Evolutionary conservation across 2,888 invertebrate genomes (phyloP), one percentile per base, ranked within the genome.

Genomic region (Tenthredo mesomela): DNA sequence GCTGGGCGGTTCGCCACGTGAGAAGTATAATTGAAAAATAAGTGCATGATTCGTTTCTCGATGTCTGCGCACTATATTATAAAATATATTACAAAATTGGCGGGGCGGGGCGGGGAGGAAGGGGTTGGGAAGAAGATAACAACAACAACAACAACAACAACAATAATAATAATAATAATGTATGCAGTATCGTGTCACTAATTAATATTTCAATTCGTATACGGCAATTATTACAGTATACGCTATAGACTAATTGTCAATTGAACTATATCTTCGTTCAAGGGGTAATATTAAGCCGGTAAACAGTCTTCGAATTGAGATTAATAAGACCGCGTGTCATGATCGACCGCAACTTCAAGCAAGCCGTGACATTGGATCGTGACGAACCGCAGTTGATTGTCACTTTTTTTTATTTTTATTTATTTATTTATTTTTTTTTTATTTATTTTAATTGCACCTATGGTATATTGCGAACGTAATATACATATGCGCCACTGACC

Each of bases 341-440:
- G 37, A 70, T n/a, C 70, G 37, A 37, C 70, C 37, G 70, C n/a
- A 29, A 70, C 37, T 70, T n/a, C 9, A 67, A 67, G 75, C 43
- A 67, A 67, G 50, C 43, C 75, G 75, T 75, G 75, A 75, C 75
- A 75, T 75, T 43, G 25, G 75, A 75, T 37, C 75, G 50, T 75
- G 75, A 75, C 75, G 75, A 47, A 75, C 75, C 75, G 47, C 75
- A 29, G 75, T 40, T 37, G 75, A 75, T 75, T 33, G 73, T 73
- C 73, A 73, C 73, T 40, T 18, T 21, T 67, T 67, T 33, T 3
- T 37, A 7, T 29, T 29, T 25, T 29, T 29, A 29, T 29, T n/a
- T n/a, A n/a, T n/a, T n/a, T n/a, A n/a, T n/a, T n/a, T n/a, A n/a
- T n/a, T n/a, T 40, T 18, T 21, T 67, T 67, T 33, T 3, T 37